Evolutionary conservation across 1,140 invertebrate genomes (phyloP), one percentile per base, ranked within the genome.

Genomic region (Hestina assimilis): DNA sequence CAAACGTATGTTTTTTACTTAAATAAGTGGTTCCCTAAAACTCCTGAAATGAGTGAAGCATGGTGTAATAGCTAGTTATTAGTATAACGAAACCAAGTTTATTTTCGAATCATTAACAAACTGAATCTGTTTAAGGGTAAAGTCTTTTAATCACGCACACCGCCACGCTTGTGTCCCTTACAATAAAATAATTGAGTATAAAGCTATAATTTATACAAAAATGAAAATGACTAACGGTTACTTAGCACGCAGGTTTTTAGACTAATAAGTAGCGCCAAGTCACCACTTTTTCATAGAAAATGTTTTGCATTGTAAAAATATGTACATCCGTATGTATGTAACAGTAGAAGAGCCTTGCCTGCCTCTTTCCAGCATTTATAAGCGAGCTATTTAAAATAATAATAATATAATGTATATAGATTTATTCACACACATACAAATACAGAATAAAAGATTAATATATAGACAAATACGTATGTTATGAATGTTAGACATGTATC

Each of bases 121-220:
- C n/a, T 11, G 15, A 15, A 38, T 28, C 5, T 41, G 21, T 41
- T 68, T 69, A 69, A 65, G 59, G 57, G 58, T 62, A 64, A 63
- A 68, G 61, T 59, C 69, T 53, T 71, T 72, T 63, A 77, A 83
- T 79, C 74, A 81, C 71, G 76, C 67, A 77, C 55, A 26, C 40
- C 38, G 35, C 43, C 48, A 53, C 63, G 23, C 43, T 56, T 46
- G 51, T 75, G 63, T 77, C 53, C 63, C 47, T 53, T 45, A 72
- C 66, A 71, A 66, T 75, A 70, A 66, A 72, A 78, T 76, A 72
- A 71, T 78, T 75, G 66, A 75, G 66, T 77, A 80, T 75, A 69
- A 76, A 72, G 70, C 67, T 77, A 81, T 81, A 78, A 81, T 81
- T 85, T 78, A 78, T 79, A 75, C 72, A 65, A 73, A 79, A 83